These are phyloP conservation scores for Erythrolamprus reginae DNA, from an alignment of 2,113 vertebrate genomes.

Conservation along the genomic window DNA sequence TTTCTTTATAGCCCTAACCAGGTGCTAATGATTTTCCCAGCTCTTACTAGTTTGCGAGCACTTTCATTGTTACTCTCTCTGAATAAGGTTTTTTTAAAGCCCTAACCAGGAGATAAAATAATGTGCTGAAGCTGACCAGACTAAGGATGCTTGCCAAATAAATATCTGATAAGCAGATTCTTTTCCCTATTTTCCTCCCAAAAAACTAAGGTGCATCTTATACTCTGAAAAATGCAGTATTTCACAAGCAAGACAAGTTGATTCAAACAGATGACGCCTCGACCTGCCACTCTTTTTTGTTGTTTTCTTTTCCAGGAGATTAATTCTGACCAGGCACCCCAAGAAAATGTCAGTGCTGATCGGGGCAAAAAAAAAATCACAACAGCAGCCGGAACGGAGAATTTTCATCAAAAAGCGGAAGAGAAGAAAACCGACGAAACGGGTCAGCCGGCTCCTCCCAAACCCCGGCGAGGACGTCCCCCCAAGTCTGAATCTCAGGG, in stretches of 20 bases:
- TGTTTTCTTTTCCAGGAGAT: conserved; percentile 69
- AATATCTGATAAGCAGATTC: too few relatives aligned
- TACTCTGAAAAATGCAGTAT: too few relatives aligned
- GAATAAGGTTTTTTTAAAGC: too few relatives aligned
- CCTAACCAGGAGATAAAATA: too few relatives aligned
- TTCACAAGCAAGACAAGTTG: not conserved
- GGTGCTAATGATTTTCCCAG: too few relatives aligned
- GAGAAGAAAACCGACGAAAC: conserved; percentile 70
- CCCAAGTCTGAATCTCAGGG: conserved; percentile 79
- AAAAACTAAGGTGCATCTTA: too few relatives aligned
- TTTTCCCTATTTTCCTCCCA: too few relatives aligned
- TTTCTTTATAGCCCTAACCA: too few relatives aligned
- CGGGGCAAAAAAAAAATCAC: conserved; percentile 77
- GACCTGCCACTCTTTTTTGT: conserved; percentile 8
- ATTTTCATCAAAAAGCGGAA: conserved; percentile 78
- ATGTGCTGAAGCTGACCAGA: too few relatives aligned
- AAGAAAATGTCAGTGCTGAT: conserved; percentile 73
- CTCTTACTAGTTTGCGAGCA: too few relatives aligned
- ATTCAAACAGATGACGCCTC: not conserved
- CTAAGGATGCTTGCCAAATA: too few relatives aligned
- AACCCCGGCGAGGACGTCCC: conserved; percentile 80
- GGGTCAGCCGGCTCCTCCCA: conserved; percentile 68
- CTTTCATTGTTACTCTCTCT: too few relatives aligned
- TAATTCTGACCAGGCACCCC: conserved; percentile 73
- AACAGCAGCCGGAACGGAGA: conserved; percentile 75